Conservation (phyloP, 64 coral and sea anemone species). For the Dendronephthya gigantea region DNA sequence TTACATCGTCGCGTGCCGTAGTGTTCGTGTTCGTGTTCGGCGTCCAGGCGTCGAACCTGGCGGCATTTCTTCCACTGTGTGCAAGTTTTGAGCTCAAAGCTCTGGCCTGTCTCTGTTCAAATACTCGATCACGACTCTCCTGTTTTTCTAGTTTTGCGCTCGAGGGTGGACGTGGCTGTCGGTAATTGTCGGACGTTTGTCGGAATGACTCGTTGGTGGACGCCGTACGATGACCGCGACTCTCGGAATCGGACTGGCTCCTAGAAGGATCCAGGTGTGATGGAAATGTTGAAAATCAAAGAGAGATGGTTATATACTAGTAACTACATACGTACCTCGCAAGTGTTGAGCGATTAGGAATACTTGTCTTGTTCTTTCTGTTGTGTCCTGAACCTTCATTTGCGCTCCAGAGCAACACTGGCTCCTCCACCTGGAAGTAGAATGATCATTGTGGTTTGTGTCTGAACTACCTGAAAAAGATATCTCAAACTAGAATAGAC, state of each 20-base stretch:
- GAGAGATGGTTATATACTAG: neutral
- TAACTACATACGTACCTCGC: neutral
- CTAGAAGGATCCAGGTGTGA: neutral
- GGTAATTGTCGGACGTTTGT: neutral
- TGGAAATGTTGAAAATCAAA: too few species aligned
- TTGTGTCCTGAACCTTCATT: neutral
- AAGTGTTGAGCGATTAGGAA: neutral
- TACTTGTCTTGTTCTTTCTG: neutral
- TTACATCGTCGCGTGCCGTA: neutral
- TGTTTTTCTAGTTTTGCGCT: neutral
- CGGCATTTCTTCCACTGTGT: neutral
- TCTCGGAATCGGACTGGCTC: neutral
- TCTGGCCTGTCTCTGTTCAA: neutral
- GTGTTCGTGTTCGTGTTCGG: neutral
- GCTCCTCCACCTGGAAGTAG: neutral
- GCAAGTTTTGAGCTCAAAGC: neutral
- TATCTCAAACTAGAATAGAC: neutral
- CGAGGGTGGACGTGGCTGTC: neutral
- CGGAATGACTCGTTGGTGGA: neutral
- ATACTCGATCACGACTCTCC: neutral
- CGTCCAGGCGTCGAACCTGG: neutral
- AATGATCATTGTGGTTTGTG: neutral
- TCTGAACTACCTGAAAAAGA: neutral
- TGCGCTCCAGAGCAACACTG: neutral
- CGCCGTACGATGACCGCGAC: neutral